A percentile compares a stretch with the other conserved stretches of the same genome.
phyloP scores from a whole-genome alignment of 2,888 invertebrate genomes.

The Anticlea derivata region DNA sequence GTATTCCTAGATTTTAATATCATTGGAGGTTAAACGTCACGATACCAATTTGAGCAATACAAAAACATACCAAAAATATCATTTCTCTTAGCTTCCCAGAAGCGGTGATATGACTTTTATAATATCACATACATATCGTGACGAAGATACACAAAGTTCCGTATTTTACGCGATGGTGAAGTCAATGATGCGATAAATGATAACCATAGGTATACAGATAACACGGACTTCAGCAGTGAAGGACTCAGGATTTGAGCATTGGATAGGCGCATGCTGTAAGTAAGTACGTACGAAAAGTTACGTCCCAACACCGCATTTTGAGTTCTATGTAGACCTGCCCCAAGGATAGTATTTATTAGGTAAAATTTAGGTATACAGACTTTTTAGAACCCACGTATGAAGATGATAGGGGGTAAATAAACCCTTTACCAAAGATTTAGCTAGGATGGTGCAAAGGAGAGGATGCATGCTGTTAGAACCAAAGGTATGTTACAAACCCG shows the following conservation, averaged over 20 bases:
- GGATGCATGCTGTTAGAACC: constrained; percentile 67
- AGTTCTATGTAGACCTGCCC: constrained; percentile 42
- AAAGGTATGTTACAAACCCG: constrained; percentile 47
- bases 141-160: constrained; percentile 24
- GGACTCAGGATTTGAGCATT: constrained; percentile 51
- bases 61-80: constrained; percentile 77
- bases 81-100: constrained; percentile 59
- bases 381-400: background rate
- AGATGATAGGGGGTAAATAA: background rate
- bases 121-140: constrained; percentile 62
- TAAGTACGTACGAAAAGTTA: constrained; percentile 46
- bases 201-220: background rate
- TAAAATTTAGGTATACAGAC: constrained; percentile 43
- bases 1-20: constrained; percentile 50
- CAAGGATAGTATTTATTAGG: constrained; percentile 46
- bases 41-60: constrained; percentile 75
- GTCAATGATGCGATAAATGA: constrained; percentile 28
- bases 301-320: constrained; percentile 52
- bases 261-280: constrained; percentile 72
- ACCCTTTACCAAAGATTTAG: constrained; percentile 54
- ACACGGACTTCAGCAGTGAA: constrained; percentile 42
- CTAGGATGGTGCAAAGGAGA: constrained; percentile 60
- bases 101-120: constrained; percentile 75
- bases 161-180: constrained; percentile 2
- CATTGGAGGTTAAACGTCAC: constrained; percentile 56